Evolutionary conservation across 2,797 vertebrate genomes (phyloP), one percentile per base, ranked within the genome.

Genomic region (Psittacula derbiana): DNA sequence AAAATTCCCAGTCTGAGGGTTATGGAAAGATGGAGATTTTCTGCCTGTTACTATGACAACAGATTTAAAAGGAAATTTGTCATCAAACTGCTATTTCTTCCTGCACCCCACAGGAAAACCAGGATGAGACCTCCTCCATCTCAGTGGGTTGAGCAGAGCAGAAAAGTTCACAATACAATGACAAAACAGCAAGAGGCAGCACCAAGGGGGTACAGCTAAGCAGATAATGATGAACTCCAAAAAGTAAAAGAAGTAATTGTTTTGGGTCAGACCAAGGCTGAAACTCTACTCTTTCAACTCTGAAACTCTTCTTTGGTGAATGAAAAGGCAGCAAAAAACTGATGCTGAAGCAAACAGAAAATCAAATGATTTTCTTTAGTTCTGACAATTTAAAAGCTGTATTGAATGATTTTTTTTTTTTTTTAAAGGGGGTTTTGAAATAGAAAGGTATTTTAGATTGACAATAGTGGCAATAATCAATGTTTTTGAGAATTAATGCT

Each of bases 31-130:
- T 76, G 47, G 72, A 94, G 49, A 71, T 58, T 91, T 43, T 95
- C 87, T 90, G 47, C 85, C 70, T 91, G 95, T 96, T 92, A 40
- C 96, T 75, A 96, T 86, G 52, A 80, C 55, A 93, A 96, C 94
- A 84, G 49, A 23, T 90, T 94, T 94, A 81, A 90, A 95, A 92
- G 33, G 31, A 24, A 95, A 60, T 53, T 79, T 94, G 80, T 80
- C 76, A 69, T 79, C 62, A 90, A 52, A 76, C 30, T 89, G 79
- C 75, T 90, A 60, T 93, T 94, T 95, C 92, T 93, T 95, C 75
- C 79, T 96, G 76, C 58, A 92, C 85, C 81, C 95, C 82, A 79
- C 1, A 88, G 91, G 50, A 94, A 95, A 93, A 90, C 50, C 90
- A 71, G 67, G 91, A 82, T 89, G 88, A 91, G 72, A 80, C 66